phyloP scores from a whole-genome alignment of 2,888 invertebrate species.

The Drosophila anomalata region DNA sequence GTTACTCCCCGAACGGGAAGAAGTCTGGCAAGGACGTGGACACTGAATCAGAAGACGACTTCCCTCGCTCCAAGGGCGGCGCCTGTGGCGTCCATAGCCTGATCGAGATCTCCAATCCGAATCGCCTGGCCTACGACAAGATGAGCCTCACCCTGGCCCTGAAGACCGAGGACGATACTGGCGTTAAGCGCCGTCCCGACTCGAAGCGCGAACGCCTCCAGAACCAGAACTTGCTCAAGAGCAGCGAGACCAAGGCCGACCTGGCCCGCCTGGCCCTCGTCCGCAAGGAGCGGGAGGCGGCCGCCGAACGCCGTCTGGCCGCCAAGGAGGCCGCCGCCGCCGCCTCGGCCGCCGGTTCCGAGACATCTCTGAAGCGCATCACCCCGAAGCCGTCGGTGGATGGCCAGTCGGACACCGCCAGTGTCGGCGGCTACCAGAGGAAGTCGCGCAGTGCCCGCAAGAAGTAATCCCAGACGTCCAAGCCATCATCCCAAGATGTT shows the following conservation, averaged over 20 bases:
- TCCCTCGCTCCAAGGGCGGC: conserved; percentile 5
- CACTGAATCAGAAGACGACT: neutral
- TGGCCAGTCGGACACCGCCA: neutral
- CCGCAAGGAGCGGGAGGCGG: conserved; percentile 52
- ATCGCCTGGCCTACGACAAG: conserved; percentile 31
- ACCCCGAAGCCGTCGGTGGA: conserved; percentile 10
- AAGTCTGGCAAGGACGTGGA: neutral
- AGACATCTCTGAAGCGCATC: conserved; percentile 9
- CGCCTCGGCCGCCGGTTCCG: neutral
- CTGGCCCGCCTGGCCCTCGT: conserved; percentile 50
- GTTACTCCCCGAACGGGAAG: neutral
- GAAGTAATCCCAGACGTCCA: neutral
- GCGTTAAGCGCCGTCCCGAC: no score
- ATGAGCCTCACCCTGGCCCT: neutral
- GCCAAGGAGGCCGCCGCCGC: conserved; percentile 26
- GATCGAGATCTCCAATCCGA: conserved; percentile 54
- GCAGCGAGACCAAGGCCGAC: conserved; percentile 35
- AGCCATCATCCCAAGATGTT: neutral
- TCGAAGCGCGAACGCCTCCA: conserved; percentile 7
- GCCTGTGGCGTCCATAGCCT: conserved; percentile 29
- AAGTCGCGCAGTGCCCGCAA: neutral
- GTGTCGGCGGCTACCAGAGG: conserved; percentile 1
- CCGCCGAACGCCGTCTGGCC: conserved; percentile 51
- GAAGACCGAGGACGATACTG: neutral
- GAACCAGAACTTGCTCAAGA: neutral